Conservation (phyloP, 2,113 vertebrate genomes). For the Chaetura pelagica region DNA sequence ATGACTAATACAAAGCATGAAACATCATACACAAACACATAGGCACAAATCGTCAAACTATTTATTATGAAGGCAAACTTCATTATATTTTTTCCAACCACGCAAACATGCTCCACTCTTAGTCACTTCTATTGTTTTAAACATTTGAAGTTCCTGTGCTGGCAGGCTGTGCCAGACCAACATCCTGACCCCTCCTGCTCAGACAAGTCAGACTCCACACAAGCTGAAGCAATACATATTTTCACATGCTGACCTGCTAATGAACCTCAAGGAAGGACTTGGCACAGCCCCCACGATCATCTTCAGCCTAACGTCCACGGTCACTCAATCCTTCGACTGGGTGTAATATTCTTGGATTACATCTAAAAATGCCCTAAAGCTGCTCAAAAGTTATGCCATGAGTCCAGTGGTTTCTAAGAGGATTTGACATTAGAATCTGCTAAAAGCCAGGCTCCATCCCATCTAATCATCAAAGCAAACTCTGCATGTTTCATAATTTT, state of each 20-base stretch:
- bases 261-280: constrained; percentile 24
- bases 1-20: background rate
- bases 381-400: background rate
- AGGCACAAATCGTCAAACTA: background rate
- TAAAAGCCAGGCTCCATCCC: background rate
- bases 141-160: background rate
- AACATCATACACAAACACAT: background rate
- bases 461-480: background rate
- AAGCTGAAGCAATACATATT: background rate
- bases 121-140: background rate
- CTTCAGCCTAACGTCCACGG: constrained; percentile 16
- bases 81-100: background rate
- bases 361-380: constrained; percentile 20
- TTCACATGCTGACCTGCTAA: background rate
- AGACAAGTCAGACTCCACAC: constrained; percentile 13
- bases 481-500: background rate
- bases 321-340: background rate
- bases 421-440: background rate
- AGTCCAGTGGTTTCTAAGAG: background rate
- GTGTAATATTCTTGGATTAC: constrained; percentile 10
- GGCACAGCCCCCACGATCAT: constrained; percentile 7
- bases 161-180: background rate
- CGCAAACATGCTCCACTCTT: background rate
- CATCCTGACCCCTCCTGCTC: background rate
- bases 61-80: background rate